phyloP scores from a whole-genome alignment of 2,113 vertebrate species.

The Leptobrachium ailaonicum region DNA sequence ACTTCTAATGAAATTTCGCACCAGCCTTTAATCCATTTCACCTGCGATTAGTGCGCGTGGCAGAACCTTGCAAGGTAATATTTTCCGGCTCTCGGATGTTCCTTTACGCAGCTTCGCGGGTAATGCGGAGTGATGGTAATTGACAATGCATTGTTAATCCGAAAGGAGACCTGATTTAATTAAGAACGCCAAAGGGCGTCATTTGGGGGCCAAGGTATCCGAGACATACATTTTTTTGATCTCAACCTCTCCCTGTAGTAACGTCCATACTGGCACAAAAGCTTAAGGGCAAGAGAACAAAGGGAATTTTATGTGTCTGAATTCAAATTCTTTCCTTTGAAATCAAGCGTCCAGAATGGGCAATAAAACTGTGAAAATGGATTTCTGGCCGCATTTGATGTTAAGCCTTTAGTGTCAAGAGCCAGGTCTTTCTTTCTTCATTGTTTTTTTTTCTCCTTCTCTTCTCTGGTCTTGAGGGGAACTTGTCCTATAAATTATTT shows the following conservation, averaged over 20 bases:
- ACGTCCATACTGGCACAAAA: conserved; percentile 83
- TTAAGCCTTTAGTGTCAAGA: conserved; percentile 93
- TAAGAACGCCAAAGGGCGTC: conserved; percentile 88
- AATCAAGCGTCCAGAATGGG: conserved; percentile 86
- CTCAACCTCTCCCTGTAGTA: conserved; percentile 82
- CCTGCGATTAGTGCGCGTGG: background rate
- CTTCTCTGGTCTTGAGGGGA: conserved; percentile 64
- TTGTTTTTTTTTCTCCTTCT: conserved; percentile 36
- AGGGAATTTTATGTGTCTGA: conserved; percentile 82
- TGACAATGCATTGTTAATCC: conserved; percentile 84
- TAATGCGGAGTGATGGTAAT: conserved; percentile 88
- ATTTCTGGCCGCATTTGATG: conserved; percentile 95
- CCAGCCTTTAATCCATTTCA: background rate
- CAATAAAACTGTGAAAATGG: conserved; percentile 91
- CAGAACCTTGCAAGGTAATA: conserved; percentile 32
- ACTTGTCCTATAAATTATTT: conserved; percentile 67
- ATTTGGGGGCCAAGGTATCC: conserved; percentile 84
- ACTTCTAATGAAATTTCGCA: conserved; percentile 1
- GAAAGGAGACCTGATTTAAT: conserved; percentile 82
- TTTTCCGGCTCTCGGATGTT: conserved; percentile 4
- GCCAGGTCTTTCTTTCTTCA: conserved; percentile 66
- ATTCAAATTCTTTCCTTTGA: conserved; percentile 86
- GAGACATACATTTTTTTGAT: conserved; percentile 77
- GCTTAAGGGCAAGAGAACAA: conserved; percentile 95
- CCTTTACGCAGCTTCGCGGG: conserved; percentile 73